Conservation (phyloP, 1,140 invertebrate genomes). For the Laupala kohalensis region DNA sequence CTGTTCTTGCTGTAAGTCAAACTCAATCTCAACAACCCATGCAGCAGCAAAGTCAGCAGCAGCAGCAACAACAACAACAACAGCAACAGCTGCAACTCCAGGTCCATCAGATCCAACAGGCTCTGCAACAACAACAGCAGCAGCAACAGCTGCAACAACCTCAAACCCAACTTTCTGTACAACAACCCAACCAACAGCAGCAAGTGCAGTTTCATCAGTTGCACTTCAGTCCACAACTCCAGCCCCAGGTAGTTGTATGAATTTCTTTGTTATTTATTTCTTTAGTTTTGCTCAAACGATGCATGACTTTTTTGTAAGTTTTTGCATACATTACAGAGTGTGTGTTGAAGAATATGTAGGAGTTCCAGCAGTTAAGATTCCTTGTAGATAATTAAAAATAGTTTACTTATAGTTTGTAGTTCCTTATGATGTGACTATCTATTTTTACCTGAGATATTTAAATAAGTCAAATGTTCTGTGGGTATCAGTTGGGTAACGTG, state of each 20-base stretch:
- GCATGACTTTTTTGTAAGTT: too few species aligned
- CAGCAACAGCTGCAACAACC: constrained; percentile 20
- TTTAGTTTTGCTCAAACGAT: too few species aligned
- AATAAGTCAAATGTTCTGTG: too few species aligned
- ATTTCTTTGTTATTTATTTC: neutral
- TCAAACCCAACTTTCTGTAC: too few species aligned
- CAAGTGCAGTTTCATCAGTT: constrained; percentile 9
- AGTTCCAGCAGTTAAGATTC: too few species aligned
- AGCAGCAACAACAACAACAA: constrained; percentile 29
- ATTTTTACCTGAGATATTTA: too few species aligned
- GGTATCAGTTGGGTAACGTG: too few species aligned
- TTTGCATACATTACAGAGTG: too few species aligned
- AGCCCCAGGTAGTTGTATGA: constrained; percentile 1
- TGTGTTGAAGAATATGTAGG: too few species aligned
- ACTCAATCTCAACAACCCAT: constrained; percentile 20
- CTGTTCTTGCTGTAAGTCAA: neutral
- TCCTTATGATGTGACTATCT: too few species aligned
- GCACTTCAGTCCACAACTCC: constrained; percentile 1
- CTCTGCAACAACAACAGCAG: constrained; percentile 23
- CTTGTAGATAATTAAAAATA: too few species aligned
- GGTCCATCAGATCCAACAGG: constrained; percentile 22
- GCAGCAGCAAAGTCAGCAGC: constrained; percentile 15
- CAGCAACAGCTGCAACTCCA: constrained; percentile 30
- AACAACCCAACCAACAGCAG: constrained; percentile 15
- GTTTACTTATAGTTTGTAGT: too few species aligned